A percentile compares a stretch with the other conserved stretches of the same genome.
These are phyloP conservation scores for Triplophysa bombifrons DNA, from an alignment of 2,797 vertebrate genomes.

Conservation along the genomic window DNA sequence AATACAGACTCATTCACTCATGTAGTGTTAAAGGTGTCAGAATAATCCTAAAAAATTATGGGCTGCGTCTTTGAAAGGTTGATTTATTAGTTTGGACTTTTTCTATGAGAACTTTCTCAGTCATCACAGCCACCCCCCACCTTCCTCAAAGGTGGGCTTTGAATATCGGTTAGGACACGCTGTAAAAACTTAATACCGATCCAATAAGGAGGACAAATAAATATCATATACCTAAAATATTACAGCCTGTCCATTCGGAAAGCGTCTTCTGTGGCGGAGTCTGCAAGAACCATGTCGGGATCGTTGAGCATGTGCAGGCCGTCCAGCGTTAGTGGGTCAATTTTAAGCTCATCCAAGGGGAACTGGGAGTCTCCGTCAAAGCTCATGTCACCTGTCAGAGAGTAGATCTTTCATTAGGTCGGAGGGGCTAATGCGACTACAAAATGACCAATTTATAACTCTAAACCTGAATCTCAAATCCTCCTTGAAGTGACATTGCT, in stretches of 20 bases:
- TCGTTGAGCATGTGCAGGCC: slow-evolving; percentile 98
- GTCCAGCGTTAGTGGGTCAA: slow-evolving; percentile 95
- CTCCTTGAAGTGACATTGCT: background rate
- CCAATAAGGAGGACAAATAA: slow-evolving; percentile 14
- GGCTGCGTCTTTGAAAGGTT: slow-evolving; percentile 17
- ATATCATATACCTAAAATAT: slow-evolving; percentile 52
- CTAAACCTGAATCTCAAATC: background rate
- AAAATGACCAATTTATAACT: background rate
- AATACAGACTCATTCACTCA: slow-evolving; percentile 21
- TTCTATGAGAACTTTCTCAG: slow-evolving; percentile 19
- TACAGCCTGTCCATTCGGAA: slow-evolving; percentile 99
- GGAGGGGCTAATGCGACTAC: slow-evolving; percentile 85
- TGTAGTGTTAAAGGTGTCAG: slow-evolving; percentile 30
- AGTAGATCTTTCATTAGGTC: slow-evolving; percentile 96
- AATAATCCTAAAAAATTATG: slow-evolving; percentile 27
- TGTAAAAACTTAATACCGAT: slow-evolving; percentile 9
- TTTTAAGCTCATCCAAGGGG: slow-evolving; percentile 98
- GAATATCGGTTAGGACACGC: slow-evolving; percentile 11
- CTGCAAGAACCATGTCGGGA: slow-evolving; percentile 97
- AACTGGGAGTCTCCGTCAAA: slow-evolving; percentile 97
- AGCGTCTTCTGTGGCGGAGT: slow-evolving; percentile 96
- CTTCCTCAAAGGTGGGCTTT: slow-evolving; percentile 14
- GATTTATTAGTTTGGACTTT: background rate
- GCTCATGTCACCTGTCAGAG: slow-evolving; percentile 91
- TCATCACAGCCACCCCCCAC: background rate